Conservation (phyloP, 2,797 vertebrate genomes). For the Onychomys arenicola region DNA sequence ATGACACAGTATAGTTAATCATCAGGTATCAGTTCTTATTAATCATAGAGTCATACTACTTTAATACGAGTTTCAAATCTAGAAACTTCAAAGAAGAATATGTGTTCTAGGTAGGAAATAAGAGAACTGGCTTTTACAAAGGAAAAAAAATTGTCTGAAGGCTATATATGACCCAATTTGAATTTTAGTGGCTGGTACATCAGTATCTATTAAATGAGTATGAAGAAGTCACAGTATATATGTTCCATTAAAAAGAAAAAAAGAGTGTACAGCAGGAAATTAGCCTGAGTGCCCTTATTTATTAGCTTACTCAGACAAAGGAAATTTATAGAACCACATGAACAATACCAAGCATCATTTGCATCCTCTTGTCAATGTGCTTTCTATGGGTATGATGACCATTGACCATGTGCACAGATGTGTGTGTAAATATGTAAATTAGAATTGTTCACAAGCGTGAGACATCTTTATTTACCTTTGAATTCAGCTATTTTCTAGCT, state of each 20-base stretch:
- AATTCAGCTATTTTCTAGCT: background rate
- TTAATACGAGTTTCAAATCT: background rate
- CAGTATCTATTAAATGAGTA: background rate
- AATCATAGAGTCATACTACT: background rate
- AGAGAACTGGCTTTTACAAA: background rate
- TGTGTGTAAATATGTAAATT: background rate
- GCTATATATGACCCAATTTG: background rate
- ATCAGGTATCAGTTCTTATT: background rate
- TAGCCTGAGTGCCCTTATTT: background rate
- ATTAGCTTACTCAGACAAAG: background rate
- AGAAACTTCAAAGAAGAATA: background rate
- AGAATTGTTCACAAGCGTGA: background rate
- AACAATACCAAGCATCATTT: background rate
- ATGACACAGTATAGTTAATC: background rate
- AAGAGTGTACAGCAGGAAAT: background rate
- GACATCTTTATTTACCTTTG: background rate
- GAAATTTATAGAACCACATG: too few relatives aligned
- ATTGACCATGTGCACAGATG: too few relatives aligned
- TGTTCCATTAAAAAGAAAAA: background rate
- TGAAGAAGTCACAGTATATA: background rate
- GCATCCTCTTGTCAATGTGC: background rate
- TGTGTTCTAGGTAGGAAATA: background rate
- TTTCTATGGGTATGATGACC: background rate
- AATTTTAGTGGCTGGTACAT: background rate
- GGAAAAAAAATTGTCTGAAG: background rate